Evolutionary conservation across 2,797 vertebrate species (phyloP).

Genomic region (Acomys russatus): DNA sequence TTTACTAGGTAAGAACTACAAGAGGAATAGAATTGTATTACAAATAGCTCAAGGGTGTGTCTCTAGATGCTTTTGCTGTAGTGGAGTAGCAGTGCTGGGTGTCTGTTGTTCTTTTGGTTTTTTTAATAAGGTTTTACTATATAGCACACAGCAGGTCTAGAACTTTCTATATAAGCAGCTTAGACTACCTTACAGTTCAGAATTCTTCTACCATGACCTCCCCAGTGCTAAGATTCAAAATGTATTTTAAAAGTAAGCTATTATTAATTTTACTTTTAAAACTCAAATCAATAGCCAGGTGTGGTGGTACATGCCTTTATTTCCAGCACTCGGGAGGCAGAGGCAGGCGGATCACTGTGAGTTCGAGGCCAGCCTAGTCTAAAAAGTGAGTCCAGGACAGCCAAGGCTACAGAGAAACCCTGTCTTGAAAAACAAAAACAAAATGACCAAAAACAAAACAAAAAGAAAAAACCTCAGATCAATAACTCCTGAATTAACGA

Average conservation of each 20-base stretch:
- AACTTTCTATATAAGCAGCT: not conserved
- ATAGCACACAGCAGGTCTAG: not conserved
- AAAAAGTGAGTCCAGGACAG: no score
- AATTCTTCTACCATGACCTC: not conserved
- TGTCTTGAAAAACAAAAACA: no score
- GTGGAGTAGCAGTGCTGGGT: not conserved
- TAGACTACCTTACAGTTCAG: not conserved
- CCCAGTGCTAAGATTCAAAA: not conserved
- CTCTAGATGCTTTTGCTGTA: not conserved
- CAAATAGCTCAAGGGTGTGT: constrained; percentile 1
- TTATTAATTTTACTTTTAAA: constrained; percentile 15
- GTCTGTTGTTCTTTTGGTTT: not conserved
- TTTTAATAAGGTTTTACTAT: not conserved
- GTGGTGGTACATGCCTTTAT: no score
- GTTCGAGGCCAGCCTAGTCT: no score
- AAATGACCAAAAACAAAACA: no score
- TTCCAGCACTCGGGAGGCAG: no score
- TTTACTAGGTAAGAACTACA: constrained; percentile 3
- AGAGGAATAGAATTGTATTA: not conserved
- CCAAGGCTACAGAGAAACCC: no score
- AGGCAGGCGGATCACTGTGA: no score
- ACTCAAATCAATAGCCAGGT: not conserved
- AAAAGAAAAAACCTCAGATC: constrained; percentile 7
- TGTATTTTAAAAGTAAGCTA: constrained; percentile 38
- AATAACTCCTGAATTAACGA: constrained; percentile 44